Evolutionary conservation across 92 coral and sea anemone species (phyloP).

Genomic region (Muricea muricata): DNA sequence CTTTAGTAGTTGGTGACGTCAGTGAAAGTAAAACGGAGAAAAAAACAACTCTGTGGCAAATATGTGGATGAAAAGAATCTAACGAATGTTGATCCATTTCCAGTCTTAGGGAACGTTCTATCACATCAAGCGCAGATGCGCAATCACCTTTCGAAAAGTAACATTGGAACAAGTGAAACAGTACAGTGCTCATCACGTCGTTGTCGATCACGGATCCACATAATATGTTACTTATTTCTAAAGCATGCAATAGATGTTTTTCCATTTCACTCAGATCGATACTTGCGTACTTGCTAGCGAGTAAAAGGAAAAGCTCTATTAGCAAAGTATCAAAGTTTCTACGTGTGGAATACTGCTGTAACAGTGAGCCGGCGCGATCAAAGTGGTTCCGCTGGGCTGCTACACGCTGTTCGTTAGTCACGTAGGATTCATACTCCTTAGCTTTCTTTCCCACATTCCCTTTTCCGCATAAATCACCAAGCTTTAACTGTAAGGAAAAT

Average conservation of each 20-base stretch:
- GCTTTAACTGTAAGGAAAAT: neutral
- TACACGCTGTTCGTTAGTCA: neutral
- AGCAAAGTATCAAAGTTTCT: neutral
- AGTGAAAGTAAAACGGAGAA: neutral
- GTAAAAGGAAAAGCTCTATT: neutral
- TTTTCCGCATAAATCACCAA: constrained; percentile 7
- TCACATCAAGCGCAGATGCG: neutral
- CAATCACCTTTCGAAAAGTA: neutral
- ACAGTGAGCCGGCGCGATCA: neutral
- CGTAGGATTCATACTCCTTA: neutral
- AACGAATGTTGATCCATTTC: constrained; percentile 13
- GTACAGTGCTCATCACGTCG: neutral
- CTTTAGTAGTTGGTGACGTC: neutral
- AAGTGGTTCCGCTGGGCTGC: constrained; percentile 21
- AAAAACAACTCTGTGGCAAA: neutral
- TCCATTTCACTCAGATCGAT: neutral
- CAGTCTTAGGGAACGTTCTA: constrained; percentile 8
- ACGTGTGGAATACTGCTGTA: neutral
- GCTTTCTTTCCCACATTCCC: neutral
- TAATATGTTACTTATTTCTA: constrained; percentile 6
- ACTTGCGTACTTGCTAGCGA: neutral
- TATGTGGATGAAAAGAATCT: constrained; percentile 19
- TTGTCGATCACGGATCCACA: neutral
- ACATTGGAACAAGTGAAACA: neutral
- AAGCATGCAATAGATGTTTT: constrained; percentile 3